Evolutionary conservation across 2,113 vertebrate species (phyloP).

Genomic region (Pelvicachromis taeniatus): DNA sequence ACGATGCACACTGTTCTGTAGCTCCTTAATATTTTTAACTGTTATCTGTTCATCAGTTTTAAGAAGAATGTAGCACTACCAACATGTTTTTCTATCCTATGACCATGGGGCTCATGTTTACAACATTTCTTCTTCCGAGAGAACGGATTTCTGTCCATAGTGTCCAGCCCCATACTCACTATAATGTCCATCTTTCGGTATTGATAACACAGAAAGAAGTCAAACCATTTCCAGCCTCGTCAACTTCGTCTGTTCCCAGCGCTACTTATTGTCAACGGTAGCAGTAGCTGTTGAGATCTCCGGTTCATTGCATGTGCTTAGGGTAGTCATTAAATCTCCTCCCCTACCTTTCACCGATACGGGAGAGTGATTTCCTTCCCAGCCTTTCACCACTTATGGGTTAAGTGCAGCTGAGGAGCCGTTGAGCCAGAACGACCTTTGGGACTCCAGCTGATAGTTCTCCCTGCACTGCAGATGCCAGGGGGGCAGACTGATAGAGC

Average conservation of each 20-base stretch:
- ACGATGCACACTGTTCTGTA: neutral
- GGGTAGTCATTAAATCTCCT: conserved; percentile 25
- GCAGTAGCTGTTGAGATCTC: neutral
- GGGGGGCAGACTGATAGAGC: neutral
- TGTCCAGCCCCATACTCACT: neutral
- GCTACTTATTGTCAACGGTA: neutral
- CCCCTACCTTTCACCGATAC: neutral
- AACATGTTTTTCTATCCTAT: neutral
- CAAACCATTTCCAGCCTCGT: neutral
- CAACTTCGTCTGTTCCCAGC: neutral
- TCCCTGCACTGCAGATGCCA: neutral
- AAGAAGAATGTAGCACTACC: neutral
- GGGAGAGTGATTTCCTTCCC: neutral
- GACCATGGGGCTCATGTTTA: neutral
- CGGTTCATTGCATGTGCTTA: neutral
- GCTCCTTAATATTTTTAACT: neutral
- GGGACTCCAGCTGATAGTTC: neutral
- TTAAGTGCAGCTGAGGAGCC: neutral
- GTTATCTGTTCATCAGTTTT: neutral
- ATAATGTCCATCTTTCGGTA: neutral
- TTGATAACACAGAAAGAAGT: neutral
- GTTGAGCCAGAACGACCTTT: neutral
- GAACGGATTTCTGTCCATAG: neutral
- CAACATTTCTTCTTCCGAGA: neutral
- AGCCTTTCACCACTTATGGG: neutral